Conservation (phyloP, 2,888 invertebrate genomes). For the Liposcelis brunnea region DNA sequence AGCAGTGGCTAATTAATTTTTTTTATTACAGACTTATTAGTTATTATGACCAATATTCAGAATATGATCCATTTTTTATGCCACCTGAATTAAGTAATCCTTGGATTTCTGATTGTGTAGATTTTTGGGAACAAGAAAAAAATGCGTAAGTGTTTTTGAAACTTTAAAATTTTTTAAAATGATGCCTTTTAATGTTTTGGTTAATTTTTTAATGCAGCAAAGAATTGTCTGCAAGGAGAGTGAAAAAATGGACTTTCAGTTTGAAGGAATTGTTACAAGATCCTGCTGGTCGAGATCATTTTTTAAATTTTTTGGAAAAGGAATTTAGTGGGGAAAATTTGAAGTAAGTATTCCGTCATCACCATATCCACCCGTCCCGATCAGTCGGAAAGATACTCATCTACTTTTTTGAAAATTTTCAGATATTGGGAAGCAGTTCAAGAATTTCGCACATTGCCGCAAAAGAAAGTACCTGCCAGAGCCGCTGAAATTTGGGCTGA, state of each 20-base stretch:
- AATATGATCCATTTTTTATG: constrained; percentile 91
- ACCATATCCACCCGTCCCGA: background rate
- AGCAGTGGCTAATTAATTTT: constrained; percentile 4
- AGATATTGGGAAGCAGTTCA: constrained; percentile 95
- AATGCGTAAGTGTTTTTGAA: constrained; percentile 41
- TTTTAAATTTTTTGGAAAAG: constrained; percentile 87
- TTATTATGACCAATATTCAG: constrained; percentile 88
- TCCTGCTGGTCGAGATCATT: constrained; percentile 90
- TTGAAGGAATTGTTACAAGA: constrained; percentile 88
- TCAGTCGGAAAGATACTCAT: background rate
- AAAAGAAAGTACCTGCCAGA: constrained; percentile 62
- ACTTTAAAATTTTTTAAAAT: constrained; percentile 8
- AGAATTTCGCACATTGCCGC: constrained; percentile 74
- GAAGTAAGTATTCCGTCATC: constrained; percentile 42
- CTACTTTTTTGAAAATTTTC: constrained; percentile 13
- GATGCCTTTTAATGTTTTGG: background rate
- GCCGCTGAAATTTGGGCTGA: constrained; percentile 84
- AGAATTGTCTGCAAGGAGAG: constrained; percentile 81
- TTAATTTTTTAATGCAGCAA: constrained; percentile 37
- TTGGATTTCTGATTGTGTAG: constrained; percentile 89
- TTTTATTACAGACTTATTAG: constrained; percentile 49
- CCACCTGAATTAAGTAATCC: constrained; percentile 90
- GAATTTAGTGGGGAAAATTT: constrained; percentile 98
- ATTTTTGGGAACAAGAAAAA: constrained; percentile 95
- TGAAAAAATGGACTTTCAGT: constrained; percentile 94